Conservation (phyloP, 2,113 vertebrate genomes). For the Arothron firmamentum region DNA sequence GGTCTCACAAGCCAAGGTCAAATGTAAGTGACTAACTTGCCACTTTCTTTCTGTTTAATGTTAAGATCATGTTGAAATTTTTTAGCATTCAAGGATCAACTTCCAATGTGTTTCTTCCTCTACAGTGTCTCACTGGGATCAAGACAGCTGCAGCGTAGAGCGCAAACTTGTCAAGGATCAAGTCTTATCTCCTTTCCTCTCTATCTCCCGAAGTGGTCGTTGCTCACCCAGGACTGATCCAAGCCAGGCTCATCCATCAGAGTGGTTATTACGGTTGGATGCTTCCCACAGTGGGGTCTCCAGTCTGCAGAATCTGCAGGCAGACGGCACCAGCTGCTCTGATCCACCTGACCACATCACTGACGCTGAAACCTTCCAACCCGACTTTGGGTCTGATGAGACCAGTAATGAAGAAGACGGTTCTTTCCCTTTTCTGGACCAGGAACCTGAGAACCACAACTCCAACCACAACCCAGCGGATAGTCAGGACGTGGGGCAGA, state of each 20-base stretch:
- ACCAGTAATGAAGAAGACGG: slow-evolving; percentile 48
- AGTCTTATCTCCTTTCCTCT: slow-evolving; percentile 48
- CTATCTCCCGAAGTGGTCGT: slow-evolving; percentile 53
- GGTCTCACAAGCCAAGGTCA: slow-evolving; percentile 47
- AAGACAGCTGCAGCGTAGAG: slow-evolving; percentile 30
- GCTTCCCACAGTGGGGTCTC: slow-evolving; percentile 27
- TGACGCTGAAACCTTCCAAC: slow-evolving; percentile 26
- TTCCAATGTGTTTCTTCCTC: slow-evolving; percentile 2
- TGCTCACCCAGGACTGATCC: slow-evolving; percentile 56
- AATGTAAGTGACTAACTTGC: slow-evolving; percentile 42
- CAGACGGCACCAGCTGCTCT: slow-evolving; percentile 45
- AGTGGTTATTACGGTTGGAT: slow-evolving; percentile 55
- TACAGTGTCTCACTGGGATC: slow-evolving; percentile 58
- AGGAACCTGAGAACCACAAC: slow-evolving; percentile 58
- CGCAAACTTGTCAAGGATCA: slow-evolving; percentile 45
- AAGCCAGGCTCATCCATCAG: slow-evolving; percentile 41
- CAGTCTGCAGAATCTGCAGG: slow-evolving; percentile 47
- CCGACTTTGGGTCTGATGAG: slow-evolving; percentile 52
- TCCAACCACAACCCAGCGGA: slow-evolving; percentile 40
- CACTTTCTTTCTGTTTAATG: neutral
- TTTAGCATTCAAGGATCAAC: neutral
- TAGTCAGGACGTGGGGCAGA: slow-evolving; percentile 22
- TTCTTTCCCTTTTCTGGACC: slow-evolving; percentile 57
- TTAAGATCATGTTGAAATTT: neutral
- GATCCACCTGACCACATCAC: slow-evolving; percentile 30